A percentile compares a stretch with the other conserved stretches of the same genome.
These are phyloP conservation scores for Palythoa grandiflora DNA, from an alignment of 92 coral and sea anemone genomes.

Conservation along the genomic window DNA sequence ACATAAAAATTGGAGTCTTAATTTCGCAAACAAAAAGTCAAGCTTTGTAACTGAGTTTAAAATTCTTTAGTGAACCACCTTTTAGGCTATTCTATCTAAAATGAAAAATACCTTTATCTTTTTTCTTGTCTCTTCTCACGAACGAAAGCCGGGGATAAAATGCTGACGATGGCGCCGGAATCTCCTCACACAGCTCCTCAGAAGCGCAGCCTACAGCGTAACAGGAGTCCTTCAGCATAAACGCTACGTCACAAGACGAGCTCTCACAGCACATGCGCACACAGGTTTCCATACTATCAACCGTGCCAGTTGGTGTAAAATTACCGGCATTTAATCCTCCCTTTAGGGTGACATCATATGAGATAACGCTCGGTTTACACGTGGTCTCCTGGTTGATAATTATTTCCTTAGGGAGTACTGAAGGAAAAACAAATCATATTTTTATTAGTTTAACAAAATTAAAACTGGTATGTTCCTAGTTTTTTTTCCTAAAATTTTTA, in stretches of 20 bases:
- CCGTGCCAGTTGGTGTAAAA: slow-evolving; percentile 90
- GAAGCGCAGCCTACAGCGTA: slow-evolving; percentile 86
- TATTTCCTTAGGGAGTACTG: slow-evolving; percentile 83
- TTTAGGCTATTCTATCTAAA: background rate
- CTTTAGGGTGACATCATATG: slow-evolving; percentile 96
- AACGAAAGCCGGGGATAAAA: slow-evolving; percentile 90
- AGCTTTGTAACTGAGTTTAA: no score
- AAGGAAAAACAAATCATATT: background rate
- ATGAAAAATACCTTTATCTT: slow-evolving; percentile 56
- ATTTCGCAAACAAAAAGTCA: no score
- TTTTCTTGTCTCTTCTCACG: slow-evolving; percentile 79
- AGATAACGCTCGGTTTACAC: slow-evolving; percentile 91
- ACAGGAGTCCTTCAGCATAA: slow-evolving; percentile 92
- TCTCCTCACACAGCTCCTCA: slow-evolving; percentile 91
- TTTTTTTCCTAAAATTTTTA: no score
- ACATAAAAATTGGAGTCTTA: no score
- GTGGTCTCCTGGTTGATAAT: slow-evolving; percentile 70
- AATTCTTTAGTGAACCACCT: no score
- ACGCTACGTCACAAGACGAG: slow-evolving; percentile 88
- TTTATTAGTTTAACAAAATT: no score
- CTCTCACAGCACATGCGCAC: slow-evolving; percentile 89
- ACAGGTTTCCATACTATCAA: slow-evolving; percentile 93
- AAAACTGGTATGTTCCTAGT: no score
- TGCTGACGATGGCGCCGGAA: slow-evolving; percentile 86
- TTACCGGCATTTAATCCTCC: slow-evolving; percentile 95